phyloP scores from a whole-genome alignment of 1,140 invertebrate species.

The Venustaconcha ellipsiformis region DNA sequence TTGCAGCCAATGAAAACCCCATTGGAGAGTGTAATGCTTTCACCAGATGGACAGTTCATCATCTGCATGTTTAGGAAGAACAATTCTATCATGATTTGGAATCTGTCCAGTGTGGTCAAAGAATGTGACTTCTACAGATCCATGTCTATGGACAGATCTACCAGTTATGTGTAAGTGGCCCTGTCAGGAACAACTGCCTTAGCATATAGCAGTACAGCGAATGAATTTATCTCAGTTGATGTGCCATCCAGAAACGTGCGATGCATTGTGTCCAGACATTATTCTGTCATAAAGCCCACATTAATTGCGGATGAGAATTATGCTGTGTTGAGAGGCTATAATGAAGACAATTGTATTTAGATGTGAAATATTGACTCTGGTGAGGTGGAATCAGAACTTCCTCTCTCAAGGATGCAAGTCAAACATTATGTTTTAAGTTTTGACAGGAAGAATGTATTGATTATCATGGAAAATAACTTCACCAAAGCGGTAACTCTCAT shows the following conservation, averaged over 20 bases:
- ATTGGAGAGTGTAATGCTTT: conserved; percentile 17
- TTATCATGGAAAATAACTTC: neutral
- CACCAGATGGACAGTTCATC: conserved; percentile 30
- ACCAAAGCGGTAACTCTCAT: conserved; percentile 17
- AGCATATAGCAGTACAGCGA: conserved; percentile 24
- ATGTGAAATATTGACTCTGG: conserved; percentile 38
- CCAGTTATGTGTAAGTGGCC: conserved; percentile 30
- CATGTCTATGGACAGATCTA: conserved; percentile 30
- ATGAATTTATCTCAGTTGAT: conserved; percentile 39
- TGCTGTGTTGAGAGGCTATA: conserved; percentile 41
- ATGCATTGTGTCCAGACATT: conserved; percentile 25
- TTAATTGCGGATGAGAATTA: conserved; percentile 38
- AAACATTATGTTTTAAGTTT: conserved; percentile 24
- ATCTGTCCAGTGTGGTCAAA: conserved; percentile 20
- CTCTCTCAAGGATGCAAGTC: conserved; percentile 31
- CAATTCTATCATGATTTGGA: conserved; percentile 39
- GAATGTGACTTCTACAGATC: conserved; percentile 26
- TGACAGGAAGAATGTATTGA: too few relatives aligned
- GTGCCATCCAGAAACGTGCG: conserved; percentile 23
- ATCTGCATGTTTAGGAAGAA: conserved; percentile 31
- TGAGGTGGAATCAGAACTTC: conserved; percentile 10
- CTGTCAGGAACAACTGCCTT: conserved; percentile 26
- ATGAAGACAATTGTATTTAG: conserved; percentile 29
- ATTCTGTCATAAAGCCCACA: conserved; percentile 33
- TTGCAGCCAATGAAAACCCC: conserved; percentile 33